A percentile compares a stretch with the other conserved stretches of the same genome.
Conservation (phyloP, 2,113 vertebrate species). For the Ailurus styani region DNA sequence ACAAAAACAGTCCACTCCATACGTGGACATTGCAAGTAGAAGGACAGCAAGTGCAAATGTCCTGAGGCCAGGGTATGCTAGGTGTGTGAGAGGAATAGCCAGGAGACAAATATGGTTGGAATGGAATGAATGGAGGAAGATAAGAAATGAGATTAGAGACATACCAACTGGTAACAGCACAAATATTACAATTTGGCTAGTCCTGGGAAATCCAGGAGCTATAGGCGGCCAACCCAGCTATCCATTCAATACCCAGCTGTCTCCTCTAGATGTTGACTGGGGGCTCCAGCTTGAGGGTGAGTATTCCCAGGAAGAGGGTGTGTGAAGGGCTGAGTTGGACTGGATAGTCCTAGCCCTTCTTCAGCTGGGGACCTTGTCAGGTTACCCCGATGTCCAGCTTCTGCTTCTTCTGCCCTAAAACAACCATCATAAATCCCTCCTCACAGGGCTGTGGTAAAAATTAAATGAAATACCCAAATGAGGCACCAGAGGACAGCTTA, state of each 20-base stretch:
- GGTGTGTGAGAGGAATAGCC: rapidly evolving
- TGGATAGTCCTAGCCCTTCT: rapidly evolving
- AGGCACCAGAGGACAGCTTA: background rate
- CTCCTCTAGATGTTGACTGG: too few species aligned
- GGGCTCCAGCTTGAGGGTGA: rapidly evolving
- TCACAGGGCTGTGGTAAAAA: background rate
- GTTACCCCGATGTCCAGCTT: background rate
- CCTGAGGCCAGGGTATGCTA: background rate
- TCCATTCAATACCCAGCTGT: rapidly evolving
- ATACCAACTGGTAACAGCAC: background rate
- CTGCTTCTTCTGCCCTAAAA: background rate
- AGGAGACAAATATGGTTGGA: rapidly evolving
- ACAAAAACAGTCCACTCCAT: rapidly evolving
- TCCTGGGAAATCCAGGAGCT: too few species aligned
- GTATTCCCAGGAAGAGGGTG: rapidly evolving
- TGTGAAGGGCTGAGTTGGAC: rapidly evolving
- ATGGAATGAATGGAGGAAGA: rapidly evolving
- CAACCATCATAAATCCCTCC: rapidly evolving
- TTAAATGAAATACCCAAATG: background rate
- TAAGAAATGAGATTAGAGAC: background rate
- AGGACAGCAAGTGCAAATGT: background rate
- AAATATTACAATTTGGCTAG: rapidly evolving
- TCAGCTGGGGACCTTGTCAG: background rate
- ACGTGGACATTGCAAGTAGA: too few species aligned
- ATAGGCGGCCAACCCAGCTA: too few species aligned